Conservation (phyloP, 1,140 invertebrate genomes). For the Pseudoatta argentina region DNA sequence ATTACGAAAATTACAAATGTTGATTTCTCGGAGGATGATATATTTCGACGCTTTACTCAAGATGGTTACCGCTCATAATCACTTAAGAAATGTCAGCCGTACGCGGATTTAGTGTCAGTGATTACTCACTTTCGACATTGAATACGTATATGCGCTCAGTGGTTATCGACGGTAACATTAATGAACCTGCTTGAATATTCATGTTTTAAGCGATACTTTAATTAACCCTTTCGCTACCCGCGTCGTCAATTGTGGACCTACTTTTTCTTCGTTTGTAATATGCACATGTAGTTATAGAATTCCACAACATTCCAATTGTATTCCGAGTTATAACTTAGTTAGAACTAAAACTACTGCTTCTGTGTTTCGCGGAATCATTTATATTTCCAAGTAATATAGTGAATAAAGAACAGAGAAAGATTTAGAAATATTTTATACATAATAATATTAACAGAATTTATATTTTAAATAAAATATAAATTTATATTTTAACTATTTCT, state of each 20-base stretch:
- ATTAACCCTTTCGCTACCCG: conserved; percentile 25
- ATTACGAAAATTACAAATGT: conserved; percentile 61
- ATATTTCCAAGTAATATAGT: neutral
- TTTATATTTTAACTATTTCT: too few species aligned
- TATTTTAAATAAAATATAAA: too few species aligned
- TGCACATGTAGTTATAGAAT: conserved; percentile 6
- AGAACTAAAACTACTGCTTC: neutral
- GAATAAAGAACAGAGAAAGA: neutral
- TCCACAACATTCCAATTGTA: conserved; percentile 17
- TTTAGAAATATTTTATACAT: neutral
- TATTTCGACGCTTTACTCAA: conserved; percentile 38
- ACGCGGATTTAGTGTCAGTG: conserved; percentile 62
- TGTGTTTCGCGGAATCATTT: neutral
- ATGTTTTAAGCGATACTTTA: conserved; percentile 42
- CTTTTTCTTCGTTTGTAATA: conserved; percentile 35
- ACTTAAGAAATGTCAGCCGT: conserved; percentile 60
- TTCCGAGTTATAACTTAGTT: conserved; percentile 22
- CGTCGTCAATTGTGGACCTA: conserved; percentile 23
- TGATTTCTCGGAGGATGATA: conserved; percentile 52
- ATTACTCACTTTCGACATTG: conserved; percentile 60
- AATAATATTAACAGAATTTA: neutral
- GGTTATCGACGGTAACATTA: conserved; percentile 61
- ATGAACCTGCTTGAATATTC: conserved; percentile 59
- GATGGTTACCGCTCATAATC: conserved; percentile 55
- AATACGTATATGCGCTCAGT: conserved; percentile 13